These are phyloP conservation scores for Drosophila subobscura DNA, from an alignment of 1,140 invertebrate species.

Conservation along the genomic window DNA sequence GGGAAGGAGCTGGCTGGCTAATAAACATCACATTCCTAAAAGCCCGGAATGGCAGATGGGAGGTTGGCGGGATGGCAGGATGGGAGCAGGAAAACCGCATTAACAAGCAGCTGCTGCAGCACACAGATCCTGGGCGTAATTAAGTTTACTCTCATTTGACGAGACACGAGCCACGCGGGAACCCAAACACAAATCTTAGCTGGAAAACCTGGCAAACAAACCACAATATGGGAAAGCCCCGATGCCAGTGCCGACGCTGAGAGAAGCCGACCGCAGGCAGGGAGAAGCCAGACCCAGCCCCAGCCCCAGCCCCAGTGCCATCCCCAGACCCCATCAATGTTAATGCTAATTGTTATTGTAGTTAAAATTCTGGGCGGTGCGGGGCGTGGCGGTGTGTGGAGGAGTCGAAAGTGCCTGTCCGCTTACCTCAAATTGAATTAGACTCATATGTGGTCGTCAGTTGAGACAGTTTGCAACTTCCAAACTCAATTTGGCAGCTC, in stretches of 20 bases:
- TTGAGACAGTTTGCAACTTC: constrained; percentile 64
- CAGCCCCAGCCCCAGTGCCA: not conserved
- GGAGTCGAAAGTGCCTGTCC: constrained; percentile 47
- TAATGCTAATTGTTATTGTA: constrained; percentile 78
- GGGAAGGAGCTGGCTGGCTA: constrained; percentile 20
- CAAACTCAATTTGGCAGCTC: constrained; percentile 71
- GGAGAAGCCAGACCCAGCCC: not conserved
- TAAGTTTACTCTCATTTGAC: constrained; percentile 66
- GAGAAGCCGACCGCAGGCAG: not conserved
- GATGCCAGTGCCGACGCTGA: constrained; percentile 2
- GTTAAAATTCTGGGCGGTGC: constrained; percentile 22
- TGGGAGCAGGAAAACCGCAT: constrained; percentile 50
- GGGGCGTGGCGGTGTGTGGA: not conserved
- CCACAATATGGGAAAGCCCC: constrained; percentile 23
- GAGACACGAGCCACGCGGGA: constrained; percentile 25
- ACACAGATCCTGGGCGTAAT: constrained; percentile 58
- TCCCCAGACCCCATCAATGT: constrained; percentile 34
- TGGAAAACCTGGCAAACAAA: constrained; percentile 49
- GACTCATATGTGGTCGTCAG: constrained; percentile 54
- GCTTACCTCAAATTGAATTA: constrained; percentile 72
- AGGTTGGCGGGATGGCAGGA: not conserved
- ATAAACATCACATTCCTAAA: constrained; percentile 53
- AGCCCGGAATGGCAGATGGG: not conserved
- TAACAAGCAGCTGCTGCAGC: constrained; percentile 45
- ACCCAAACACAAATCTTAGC: constrained; percentile 45